Percentiles rank a stretch among this genome's conserved stretches.
Conservation (phyloP, 2,113 vertebrate species). For the human region DNA sequence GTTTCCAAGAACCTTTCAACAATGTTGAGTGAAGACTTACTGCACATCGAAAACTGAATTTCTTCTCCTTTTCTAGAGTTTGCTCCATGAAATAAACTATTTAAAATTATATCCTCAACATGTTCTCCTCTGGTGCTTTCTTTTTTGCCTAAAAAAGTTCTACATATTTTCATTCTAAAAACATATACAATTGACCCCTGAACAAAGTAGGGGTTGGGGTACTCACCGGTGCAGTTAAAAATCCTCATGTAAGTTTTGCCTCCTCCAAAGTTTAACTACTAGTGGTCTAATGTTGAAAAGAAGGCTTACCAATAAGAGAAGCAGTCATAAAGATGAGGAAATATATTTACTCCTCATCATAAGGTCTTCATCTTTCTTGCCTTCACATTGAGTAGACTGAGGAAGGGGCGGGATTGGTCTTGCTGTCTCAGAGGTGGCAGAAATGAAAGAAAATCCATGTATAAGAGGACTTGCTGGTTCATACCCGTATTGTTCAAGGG, state of each 20-base stretch:
- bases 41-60: not conserved
- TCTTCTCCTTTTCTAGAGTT: not conserved
- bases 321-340: not conserved
- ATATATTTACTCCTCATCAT: not conserved
- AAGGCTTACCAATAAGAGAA: not conserved
- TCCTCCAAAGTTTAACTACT: not conserved
- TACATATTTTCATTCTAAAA: not conserved
- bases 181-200: not conserved
- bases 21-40: not conserved
- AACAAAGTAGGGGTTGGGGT: not conserved
- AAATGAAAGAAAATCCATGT: not conserved
- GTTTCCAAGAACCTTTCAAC: not conserved
- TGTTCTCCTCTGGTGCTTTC: not conserved
- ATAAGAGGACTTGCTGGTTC: not conserved
- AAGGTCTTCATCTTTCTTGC: not conserved
- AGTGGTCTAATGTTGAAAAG: not conserved
- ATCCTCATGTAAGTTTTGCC: not conserved
- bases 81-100: not conserved
- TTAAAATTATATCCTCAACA: not conserved
- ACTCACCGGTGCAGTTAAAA: not conserved
- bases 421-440: not conserved
- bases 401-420: not conserved
- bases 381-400: not conserved
- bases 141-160: not conserved
- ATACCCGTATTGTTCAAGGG: not conserved